Evolutionary conservation across 2,113 vertebrate genomes (phyloP).

Genomic region (Prionailurus viverrinus): DNA sequence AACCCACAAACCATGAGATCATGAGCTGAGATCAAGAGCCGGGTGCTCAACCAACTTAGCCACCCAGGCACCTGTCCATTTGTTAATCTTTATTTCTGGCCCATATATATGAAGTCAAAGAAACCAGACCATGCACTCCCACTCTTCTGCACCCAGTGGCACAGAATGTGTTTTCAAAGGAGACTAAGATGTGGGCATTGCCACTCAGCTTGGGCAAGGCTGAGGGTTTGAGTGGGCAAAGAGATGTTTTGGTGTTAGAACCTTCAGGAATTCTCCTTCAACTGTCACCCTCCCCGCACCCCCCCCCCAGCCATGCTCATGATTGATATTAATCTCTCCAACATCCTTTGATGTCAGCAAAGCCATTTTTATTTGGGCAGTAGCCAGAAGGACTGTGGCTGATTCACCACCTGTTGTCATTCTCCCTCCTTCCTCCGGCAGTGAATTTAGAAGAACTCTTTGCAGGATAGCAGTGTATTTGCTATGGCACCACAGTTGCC

Average conservation of each 20-base stretch:
- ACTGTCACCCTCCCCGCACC: background rate
- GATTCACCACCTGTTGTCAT: background rate
- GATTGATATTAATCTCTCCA: background rate
- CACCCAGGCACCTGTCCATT: background rate
- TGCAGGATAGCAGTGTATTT: background rate
- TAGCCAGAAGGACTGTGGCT: background rate
- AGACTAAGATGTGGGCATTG: background rate
- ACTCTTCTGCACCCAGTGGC: background rate
- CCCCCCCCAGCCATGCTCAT: fast-evolving
- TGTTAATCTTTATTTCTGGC: background rate
- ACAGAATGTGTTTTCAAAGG: background rate
- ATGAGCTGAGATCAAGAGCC: too few relatives aligned
- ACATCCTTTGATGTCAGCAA: conserved; percentile 28
- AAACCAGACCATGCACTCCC: background rate
- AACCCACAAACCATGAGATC: too few relatives aligned
- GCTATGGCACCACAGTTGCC: background rate
- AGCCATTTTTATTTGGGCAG: background rate
- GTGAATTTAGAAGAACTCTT: conserved; percentile 49
- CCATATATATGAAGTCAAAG: background rate
- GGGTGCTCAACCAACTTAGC: too few relatives aligned
- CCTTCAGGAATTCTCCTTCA: background rate
- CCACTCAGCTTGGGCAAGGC: background rate
- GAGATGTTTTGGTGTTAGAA: background rate
- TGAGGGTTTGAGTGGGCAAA: too few relatives aligned
- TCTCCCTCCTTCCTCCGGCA: background rate